Base-by-base conservation (phyloP, 2,113 vertebrate genomes). In the Campylomormyrus tamandua region DNA sequence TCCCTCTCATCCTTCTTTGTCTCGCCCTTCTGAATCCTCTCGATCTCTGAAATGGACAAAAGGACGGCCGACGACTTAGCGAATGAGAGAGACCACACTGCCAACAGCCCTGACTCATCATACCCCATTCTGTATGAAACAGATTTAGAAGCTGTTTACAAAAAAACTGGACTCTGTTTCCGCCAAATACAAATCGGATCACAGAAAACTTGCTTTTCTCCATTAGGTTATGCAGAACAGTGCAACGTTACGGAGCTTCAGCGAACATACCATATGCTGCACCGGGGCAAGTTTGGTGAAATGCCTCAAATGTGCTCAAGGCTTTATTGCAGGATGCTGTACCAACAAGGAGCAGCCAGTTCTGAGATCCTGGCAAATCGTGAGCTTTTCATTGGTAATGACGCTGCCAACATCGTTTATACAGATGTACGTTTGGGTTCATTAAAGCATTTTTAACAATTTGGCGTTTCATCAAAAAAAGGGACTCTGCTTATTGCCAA, bases 11-110 rank as follows among this genome's bases (percentile, higher is more conserved):
- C 98, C 94, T 99, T 98, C 95, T 98, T 98, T 9, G 94, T 90
- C 58, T 98, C 97, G 0, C 96, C 98, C 92, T 99, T 99, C 95
- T 99, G 97, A 93, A 99, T 95, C 95, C 97, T 98, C 92, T 98
- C 98, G 89, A 99, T 98, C 96, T 99, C 98, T 99, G 90, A 91
- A 95, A 42, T 24, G 91, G 89, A 93, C 89, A 93, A 94, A 94
- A 52, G 80, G 88, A 91, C 45, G 91, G 89, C 27, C 83, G 6
- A n/a, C 6, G 3, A 35, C 27, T 86, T 50, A 49, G n/a, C 9
- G 21, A n/a, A 17, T 6, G 48, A 6, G 46, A 77, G 4, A 85
- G 21, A 11, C 45, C 46, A 45, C 83, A 10, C 45, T 27, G 21
- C 48, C 19, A n/a, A 27, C n/a, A n/a, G 10, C 17, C 45, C 31